Conservation (phyloP, 2,113 vertebrate species). For the Gallinago media region DNA sequence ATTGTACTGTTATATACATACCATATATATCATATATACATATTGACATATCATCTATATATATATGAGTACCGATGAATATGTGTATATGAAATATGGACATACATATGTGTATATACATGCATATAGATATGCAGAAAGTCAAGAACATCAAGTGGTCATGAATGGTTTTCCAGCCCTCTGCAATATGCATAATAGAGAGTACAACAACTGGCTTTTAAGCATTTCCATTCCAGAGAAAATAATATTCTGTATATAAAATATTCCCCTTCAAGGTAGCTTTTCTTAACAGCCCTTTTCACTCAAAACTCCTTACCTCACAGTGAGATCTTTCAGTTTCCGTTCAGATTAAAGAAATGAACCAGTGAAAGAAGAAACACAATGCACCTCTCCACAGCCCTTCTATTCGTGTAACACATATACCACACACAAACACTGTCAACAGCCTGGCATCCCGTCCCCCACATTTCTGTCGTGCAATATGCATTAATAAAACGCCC, state of each 20-base stretch:
- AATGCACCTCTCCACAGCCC: neutral
- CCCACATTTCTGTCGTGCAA: neutral
- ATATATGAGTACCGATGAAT: neutral
- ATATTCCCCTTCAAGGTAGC: neutral
- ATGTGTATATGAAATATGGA: neutral
- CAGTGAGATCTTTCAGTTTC: conserved; percentile 6
- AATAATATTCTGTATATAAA: neutral
- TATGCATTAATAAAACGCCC: conserved; percentile 35
- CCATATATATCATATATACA: neutral
- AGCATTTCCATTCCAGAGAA: neutral
- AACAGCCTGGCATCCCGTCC: conserved; percentile 25
- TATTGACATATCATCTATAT: neutral
- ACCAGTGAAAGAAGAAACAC: conserved; percentile 1
- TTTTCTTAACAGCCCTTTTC: conserved; percentile 23
- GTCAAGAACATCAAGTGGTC: neutral
- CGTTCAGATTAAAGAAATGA: conserved; percentile 32
- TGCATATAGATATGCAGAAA: neutral
- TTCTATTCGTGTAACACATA: neutral
- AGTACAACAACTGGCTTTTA: neutral
- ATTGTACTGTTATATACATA: neutral
- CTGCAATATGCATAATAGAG: neutral
- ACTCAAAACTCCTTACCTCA: neutral
- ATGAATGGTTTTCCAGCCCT: neutral
- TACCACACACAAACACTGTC: conserved; percentile 33
- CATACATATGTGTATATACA: neutral